Base-by-base conservation (phyloP, 2,113 vertebrate genomes). In the Mesitornis unicolor region DNA sequence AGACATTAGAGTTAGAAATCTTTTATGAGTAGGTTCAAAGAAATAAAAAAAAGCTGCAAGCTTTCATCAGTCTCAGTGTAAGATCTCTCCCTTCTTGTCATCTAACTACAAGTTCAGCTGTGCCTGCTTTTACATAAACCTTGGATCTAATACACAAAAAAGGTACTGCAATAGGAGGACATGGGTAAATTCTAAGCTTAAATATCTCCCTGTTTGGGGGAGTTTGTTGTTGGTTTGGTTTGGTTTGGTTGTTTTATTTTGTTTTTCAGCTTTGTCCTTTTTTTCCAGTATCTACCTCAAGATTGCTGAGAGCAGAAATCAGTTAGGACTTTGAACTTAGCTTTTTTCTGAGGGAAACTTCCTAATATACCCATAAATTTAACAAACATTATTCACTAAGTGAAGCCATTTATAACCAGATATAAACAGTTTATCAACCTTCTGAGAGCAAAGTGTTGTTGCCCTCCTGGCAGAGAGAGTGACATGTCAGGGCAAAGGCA, bases 101-200 rank as follows among this genome's bases (percentile, higher is more conserved):
- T 25, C n/a, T 61, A 57, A 33, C 25, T 21, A 21, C 17, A 57
- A 68, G 28, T 38, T 61, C 56, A 61, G 1, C 24, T 87, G 3
- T 43, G 12, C 48, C 60, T 90, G 11, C 26, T 75, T 10, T 57
- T 65, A 36, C 7, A 31, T 16, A 63, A 75, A 51, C 25, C 48
- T 43, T 75, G 19, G 12, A 6, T 65, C 56, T 79, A 42, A 38
- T 16, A n/a, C 2, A 7, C 14, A 25, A 28, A 21, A 63, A 26
- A 9, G 6, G 13, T n/a, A 35, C 48, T 68, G n/a, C 26, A 71
- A 14, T 28, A 4, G 0, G 0, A 83, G 31, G 20, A 29, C 10
- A 48, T 1, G 6, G 11, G 15, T 31, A 73, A 73, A 69, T 77
- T 54, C 43, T 42, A 87, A 77, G 29, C 4, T 19, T 68, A 28